Base-by-base conservation (phyloP, 2,888 invertebrate genomes). In the Drosophila kuntzei region DNA sequence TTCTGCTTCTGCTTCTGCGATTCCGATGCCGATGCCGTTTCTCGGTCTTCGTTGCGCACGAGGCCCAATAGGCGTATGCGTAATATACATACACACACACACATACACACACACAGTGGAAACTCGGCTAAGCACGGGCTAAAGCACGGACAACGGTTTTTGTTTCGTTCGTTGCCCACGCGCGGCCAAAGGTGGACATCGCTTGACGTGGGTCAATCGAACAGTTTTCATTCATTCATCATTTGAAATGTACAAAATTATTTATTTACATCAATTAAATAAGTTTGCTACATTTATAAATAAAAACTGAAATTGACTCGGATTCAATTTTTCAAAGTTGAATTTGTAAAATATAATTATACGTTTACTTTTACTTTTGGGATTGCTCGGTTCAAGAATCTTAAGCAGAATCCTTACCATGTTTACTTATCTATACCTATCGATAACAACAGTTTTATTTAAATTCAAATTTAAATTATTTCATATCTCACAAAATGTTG, bases 41-140 rank as follows among this genome's bases (percentile, higher is more conserved):
- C 49, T 34, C 41, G 61, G 25, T 74, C 50, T 16, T 12, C 65
- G 71, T 57, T 66, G 66, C 63, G 73, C 75, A 76, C 73, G 77
- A 67, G 72, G 72, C 77, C 34, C 62, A 71, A 39, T 59, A 60
- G 66, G 72, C 75, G 77, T 75, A 75, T 75, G 59, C 77, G 75
- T 71, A 76, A 72, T 58, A 57, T 50, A 14, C 9, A n/a, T 32
- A 32, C 8, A 32, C 44, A 43, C 11, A 36, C n/a, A 36, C 25
- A 43, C 18, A 51, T 14, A 34, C 22, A 22, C 27, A 18, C 25
- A 6, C 25, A 51, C 8, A 32, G 7, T 32, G 20, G 2, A 7
- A 43, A 29, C 39, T 22, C 12, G 47, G 14, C 59, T 49, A 50
- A 39, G 53, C 69, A 57, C 51, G 36, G 44, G 32, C 51, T 43